Base-by-base conservation (phyloP, 1,140 invertebrate species). In the Fopius arisanus region DNA sequence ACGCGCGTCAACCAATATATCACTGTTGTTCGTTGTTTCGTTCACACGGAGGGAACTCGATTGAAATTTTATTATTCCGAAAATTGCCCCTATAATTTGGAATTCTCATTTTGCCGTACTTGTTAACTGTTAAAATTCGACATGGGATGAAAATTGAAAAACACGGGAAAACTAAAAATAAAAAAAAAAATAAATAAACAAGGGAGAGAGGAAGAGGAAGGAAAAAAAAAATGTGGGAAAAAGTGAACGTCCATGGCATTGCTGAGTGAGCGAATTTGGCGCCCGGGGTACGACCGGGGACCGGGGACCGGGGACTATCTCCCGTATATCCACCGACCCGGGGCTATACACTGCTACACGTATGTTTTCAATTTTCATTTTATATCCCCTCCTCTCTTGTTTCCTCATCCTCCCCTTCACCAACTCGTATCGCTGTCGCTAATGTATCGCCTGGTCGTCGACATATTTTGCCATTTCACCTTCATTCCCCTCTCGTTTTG, bases 291-390 rank as follows among this genome's bases (percentile, higher is more conserved):
- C 26, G 14, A 19, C 10, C 51, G n/a, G n/a, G n/a, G n/a, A n/a
- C n/a, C n/a, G n/a, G n/a, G n/a, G n/a, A n/a, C n/a, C 54, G 10
- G 54, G 10, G 10, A 5, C 54, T 59, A 12, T 26, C 54, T 28
- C 23, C 54, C 29, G 41, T 28, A 26, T 14, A 29, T 41, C 37
- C 66, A n/a, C 33, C 19, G 9, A 28, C 40, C 67, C 67, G 10
- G 23, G 67, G 67, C 23, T 69, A n/a, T 69, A 69, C 29, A 70
- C 48, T 26, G 29, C 5, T 14, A 33, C 33, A 33, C 31, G 37
- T 70, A 70, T 62, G 37, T 70, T 71, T 65, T 63, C 54, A 72
- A 72, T 72, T 72, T 72, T 72, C 70, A 72, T 72, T 72, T 72
- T 65, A 63, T 65, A 65, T 33, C 62, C 29, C 23, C 10, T 19